Percentiles rank a stretch among this genome's conserved stretches.
phyloP scores from a whole-genome alignment of 2,797 vertebrate species.

The Sebastiscus tertius region DNA sequence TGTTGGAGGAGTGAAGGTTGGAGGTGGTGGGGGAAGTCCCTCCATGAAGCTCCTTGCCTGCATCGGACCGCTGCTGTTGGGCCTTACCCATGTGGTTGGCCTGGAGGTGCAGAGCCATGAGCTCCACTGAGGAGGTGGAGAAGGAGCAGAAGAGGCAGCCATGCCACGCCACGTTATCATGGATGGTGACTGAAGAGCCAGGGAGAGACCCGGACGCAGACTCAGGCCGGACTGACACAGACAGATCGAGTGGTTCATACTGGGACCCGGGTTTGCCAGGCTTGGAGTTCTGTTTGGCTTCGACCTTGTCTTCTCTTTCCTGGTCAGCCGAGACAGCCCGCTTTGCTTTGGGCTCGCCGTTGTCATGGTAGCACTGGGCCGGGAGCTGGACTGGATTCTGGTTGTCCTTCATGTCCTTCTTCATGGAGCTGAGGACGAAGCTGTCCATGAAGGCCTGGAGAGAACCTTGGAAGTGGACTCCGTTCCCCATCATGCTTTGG shows the following conservation, averaged over 20 bases:
- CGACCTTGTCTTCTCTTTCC: slow-evolving; percentile 86
- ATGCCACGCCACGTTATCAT: slow-evolving; percentile 96
- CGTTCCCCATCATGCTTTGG: slow-evolving; percentile 93
- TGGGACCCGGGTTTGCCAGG: slow-evolving; percentile 90
- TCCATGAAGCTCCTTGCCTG: slow-evolving; percentile 85
- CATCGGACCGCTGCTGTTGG: slow-evolving; percentile 75
- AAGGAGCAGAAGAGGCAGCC: slow-evolving; percentile 98
- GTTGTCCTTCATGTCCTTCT: slow-evolving; percentile 91
- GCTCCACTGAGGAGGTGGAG: slow-evolving; percentile 95
- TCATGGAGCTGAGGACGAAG: slow-evolving; percentile 94
- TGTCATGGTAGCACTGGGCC: slow-evolving; percentile 84
- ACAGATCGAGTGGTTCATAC: slow-evolving; percentile 96
- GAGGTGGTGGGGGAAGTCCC: slow-evolving; percentile 78
- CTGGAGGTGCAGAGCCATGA: slow-evolving; percentile 98
- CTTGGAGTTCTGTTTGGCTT: slow-evolving; percentile 81
- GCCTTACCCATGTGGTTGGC: slow-evolving; percentile 95
- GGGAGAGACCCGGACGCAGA: slow-evolving; percentile 88
- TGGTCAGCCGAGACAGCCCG: slow-evolving; percentile 70
- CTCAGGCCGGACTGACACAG: slow-evolving; percentile 94
- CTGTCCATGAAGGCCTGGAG: slow-evolving; percentile 98
- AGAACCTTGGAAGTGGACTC: slow-evolving; percentile 96
- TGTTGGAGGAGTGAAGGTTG: slow-evolving; percentile 74
- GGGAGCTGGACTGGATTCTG: slow-evolving; percentile 83
- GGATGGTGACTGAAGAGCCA: slow-evolving; percentile 92
- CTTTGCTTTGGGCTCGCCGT: slow-evolving; percentile 86